Conservation (phyloP, 2,113 vertebrate genomes). For the Zosterops hypoxanthus region DNA sequence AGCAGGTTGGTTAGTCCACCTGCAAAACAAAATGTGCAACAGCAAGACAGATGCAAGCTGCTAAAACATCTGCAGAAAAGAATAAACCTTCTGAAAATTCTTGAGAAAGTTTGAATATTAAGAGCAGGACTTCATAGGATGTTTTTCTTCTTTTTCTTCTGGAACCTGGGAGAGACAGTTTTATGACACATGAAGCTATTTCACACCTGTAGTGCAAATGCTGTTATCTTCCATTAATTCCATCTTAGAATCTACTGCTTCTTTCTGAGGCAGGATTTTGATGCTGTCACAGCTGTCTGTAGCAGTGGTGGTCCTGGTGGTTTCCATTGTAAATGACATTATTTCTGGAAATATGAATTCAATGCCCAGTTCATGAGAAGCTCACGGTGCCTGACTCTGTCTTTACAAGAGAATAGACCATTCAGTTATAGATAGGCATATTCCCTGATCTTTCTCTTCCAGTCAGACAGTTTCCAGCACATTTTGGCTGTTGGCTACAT, state of each 20-base stretch:
- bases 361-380: fast-evolving
- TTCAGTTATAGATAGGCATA: background rate
- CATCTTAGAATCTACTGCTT: too few relatives aligned
- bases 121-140: fast-evolving
- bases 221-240: background rate
- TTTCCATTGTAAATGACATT: background rate
- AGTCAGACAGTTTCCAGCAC: fast-evolving
- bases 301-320: too few relatives aligned
- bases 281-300: fast-evolving
- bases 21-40: background rate
- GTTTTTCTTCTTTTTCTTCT: background rate
- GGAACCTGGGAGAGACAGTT: fast-evolving
- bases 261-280: fast-evolving
- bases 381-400: too few relatives aligned
- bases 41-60: background rate
- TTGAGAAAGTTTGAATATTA: background rate
- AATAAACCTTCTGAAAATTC: background rate
- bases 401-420: background rate
- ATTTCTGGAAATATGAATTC: background rate
- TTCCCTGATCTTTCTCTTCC: background rate
- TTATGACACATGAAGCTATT: background rate
- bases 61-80: background rate
- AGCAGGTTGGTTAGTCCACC: background rate
- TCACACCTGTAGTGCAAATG: background rate
- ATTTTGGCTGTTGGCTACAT: fast-evolving